Percentiles rank a stretch among this genome's conserved stretches.
Evolutionary conservation across 2,797 vertebrate genomes (phyloP).

Genomic region (Sebastiscus albofasciatus): DNA sequence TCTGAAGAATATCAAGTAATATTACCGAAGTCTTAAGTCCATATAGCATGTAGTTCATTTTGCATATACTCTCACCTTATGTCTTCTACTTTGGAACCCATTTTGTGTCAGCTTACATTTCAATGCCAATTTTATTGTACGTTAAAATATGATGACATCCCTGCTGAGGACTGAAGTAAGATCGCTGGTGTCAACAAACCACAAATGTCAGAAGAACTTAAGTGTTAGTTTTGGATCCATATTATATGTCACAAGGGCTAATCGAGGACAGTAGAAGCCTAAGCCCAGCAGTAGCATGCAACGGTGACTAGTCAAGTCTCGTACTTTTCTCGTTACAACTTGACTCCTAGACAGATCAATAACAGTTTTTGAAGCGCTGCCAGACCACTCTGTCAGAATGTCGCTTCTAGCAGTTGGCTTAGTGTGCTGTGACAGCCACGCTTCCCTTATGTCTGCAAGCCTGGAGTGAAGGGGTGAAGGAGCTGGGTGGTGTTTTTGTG

Average conservation of each 20-base stretch:
- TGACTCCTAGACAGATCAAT: constrained; percentile 60
- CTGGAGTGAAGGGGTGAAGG: constrained; percentile 15
- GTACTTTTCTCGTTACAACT: constrained; percentile 26
- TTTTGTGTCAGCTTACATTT: neutral
- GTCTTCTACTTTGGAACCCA: neutral
- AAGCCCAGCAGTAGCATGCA: neutral
- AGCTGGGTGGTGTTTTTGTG: constrained; percentile 5
- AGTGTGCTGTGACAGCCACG: constrained; percentile 51
- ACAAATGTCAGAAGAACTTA: neutral
- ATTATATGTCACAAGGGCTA: neutral
- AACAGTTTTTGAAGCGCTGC: constrained; percentile 40
- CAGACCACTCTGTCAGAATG: constrained; percentile 55
- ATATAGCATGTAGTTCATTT: neutral
- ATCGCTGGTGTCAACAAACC: neutral
- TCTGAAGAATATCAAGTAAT: neutral
- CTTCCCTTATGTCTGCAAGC: constrained; percentile 47
- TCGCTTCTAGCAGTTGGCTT: constrained; percentile 50
- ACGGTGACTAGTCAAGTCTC: neutral
- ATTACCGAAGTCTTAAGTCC: neutral
- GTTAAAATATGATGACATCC: neutral
- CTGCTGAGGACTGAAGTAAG: neutral
- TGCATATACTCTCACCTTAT: neutral
- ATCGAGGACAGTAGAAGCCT: neutral
- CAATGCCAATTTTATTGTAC: neutral
- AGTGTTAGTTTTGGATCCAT: neutral